Evolutionary conservation across 2,113 vertebrate genomes (phyloP), one percentile per base, ranked within the genome.

Genomic region (Chaetodon auriga): DNA sequence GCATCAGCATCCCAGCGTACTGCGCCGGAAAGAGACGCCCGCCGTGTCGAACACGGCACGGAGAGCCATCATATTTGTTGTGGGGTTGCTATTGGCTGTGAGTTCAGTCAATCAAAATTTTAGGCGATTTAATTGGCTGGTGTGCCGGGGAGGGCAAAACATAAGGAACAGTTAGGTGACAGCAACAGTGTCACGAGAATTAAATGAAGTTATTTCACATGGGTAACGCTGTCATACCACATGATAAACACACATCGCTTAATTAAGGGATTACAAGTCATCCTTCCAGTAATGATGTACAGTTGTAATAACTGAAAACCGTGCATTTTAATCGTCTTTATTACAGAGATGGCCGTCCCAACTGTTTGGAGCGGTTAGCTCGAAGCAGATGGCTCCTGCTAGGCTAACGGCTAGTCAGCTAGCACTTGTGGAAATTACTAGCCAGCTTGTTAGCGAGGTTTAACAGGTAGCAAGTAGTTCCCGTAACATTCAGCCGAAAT

Each of bases 21-120:
- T 94, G 93, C 93, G 90, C 94, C 93, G 94, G 91, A 93, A 93
- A 93, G 78, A 89, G 92, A 93, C 68, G 78, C 79, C 68, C 18
- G 70, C 82, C 21, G 41, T 57, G 82, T 72, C 55, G 71, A 81
- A 45, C 15, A 58, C 78, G 45, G 79, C 45, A 46, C 73, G 70
- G 53, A 58, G 48, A 71, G 83, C 63, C 82, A 76, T 82, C 46
- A 77, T 65, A 55, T 60, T 48, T 62, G 74, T 62, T 18, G 49
- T 12, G 11, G 38, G 6, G 36, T n/a, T 70, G 0, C 80, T 51
- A 95, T 93, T 95, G 91, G 94, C 71, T 62, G 66, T 0, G 2
- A 7, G 6, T 0, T 5, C 43, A 10, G 79, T 92, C 95, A 85
- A 70, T 95, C 89, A 86, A 68, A 6, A 4, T 0, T n/a, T 15